Evolutionary conservation across 2,888 invertebrate genomes (phyloP).

Genomic region (Cinara cedri): DNA sequence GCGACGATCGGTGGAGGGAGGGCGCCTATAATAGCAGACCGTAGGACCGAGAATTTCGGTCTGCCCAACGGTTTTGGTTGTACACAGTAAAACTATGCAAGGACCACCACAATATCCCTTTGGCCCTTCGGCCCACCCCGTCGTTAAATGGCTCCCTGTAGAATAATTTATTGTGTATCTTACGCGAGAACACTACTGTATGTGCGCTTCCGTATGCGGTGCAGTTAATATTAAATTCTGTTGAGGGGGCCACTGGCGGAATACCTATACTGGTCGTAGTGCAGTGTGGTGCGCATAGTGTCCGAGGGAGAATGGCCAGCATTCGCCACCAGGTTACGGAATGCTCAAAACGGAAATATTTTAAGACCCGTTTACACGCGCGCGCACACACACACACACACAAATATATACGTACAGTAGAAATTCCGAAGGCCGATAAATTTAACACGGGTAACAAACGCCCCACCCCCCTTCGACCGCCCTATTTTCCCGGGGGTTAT

Average conservation of each 20-base stretch:
- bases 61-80: not conserved
- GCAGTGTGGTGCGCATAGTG: not conserved
- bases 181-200: slow-evolving; percentile 1
- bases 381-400: too few species aligned
- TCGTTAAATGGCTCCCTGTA: slow-evolving; percentile 50
- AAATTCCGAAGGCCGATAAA: slow-evolving; percentile 47
- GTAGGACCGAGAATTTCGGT: slow-evolving; percentile 13
- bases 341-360: slow-evolving; percentile 48
- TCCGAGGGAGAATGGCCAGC: not conserved
- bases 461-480: not conserved
- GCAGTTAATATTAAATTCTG: slow-evolving; percentile 51
- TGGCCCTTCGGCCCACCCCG: not conserved
- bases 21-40: too few species aligned
- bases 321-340: slow-evolving; percentile 42
- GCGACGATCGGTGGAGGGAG: not conserved
- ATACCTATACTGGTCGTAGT: too few species aligned
- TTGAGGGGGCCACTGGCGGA: not conserved
- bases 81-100: slow-evolving; percentile 36
- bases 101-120: slow-evolving; percentile 37
- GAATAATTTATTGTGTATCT: slow-evolving; percentile 53
- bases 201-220: not conserved
- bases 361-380: slow-evolving; percentile 43
- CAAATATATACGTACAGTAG: too few species aligned
- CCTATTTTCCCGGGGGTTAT: slow-evolving; percentile 28
- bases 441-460: slow-evolving; percentile 12